These are phyloP conservation scores for Rhodinocichla rosea DNA, from an alignment of 2,113 vertebrate genomes.

Conservation along the genomic window DNA sequence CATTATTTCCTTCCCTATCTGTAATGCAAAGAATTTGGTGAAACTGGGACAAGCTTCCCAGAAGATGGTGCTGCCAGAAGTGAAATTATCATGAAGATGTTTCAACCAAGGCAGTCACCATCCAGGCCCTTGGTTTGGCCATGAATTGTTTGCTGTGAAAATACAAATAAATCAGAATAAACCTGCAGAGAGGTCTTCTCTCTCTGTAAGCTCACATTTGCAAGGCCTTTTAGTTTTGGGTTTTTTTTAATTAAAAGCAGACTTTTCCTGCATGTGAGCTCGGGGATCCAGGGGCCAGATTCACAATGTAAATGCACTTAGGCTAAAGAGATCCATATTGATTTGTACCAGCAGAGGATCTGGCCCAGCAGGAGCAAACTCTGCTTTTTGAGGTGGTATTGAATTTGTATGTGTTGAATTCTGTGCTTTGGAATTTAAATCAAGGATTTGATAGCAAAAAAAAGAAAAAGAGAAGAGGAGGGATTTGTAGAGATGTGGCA, in stretches of 20 bases:
- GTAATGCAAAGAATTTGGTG: not conserved
- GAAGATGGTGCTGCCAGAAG: not conserved
- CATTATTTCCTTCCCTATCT: not conserved
- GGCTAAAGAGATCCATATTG: conserved; percentile 37
- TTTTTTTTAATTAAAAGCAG: conserved; percentile 36
- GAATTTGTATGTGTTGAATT: not conserved
- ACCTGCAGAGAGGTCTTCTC: not conserved
- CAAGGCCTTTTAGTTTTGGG: not conserved
- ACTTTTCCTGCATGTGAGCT: conserved; percentile 23
- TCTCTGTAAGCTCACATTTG: not conserved
- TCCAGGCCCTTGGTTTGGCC: not conserved
- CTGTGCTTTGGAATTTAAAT: conserved; percentile 19
- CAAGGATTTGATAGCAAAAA: not conserved
- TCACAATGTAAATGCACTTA: conserved; percentile 38
- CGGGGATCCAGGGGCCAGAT: conserved; percentile 26
- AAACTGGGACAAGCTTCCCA: not conserved
- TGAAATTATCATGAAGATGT: not conserved
- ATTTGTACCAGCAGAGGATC: conserved; percentile 16
- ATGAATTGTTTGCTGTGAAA: not conserved
- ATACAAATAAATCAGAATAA: not conserved
- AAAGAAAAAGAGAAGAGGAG: not conserved
- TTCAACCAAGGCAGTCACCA: not conserved
- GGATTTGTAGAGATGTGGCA: not conserved
- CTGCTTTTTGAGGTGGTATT: not conserved
- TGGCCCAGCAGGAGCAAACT: conserved; percentile 3